A percentile compares a stretch with the other conserved stretches of the same genome.
Evolutionary conservation across 2,888 invertebrate genomes (phyloP).

Genomic region (Pocota personata): DNA sequence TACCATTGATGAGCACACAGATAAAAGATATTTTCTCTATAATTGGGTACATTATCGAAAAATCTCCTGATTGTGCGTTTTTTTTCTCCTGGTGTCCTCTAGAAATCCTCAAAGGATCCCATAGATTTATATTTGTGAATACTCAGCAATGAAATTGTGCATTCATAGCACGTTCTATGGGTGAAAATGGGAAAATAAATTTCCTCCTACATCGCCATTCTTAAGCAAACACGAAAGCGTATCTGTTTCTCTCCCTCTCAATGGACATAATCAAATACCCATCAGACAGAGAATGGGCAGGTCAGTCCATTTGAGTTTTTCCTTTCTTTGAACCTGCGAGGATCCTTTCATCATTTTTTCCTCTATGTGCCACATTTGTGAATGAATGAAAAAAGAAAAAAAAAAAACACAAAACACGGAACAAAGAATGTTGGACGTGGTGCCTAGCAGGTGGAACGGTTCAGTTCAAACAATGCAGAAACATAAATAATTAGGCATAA

Average conservation of each 20-base stretch:
- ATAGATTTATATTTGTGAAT: neutral
- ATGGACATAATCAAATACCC: slow-evolving; percentile 13
- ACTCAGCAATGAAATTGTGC: slow-evolving; percentile 17
- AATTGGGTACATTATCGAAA: slow-evolving; percentile 37
- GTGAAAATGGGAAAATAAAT: slow-evolving; percentile 44
- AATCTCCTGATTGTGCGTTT: slow-evolving; percentile 12
- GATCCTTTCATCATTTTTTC: neutral
- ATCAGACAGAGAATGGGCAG: neutral
- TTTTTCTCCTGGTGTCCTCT: neutral
- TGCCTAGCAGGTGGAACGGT: neutral
- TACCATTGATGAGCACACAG: slow-evolving; percentile 11
- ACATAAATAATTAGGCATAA: slow-evolving; percentile 7
- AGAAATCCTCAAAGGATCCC: neutral
- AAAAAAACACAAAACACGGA: neutral
- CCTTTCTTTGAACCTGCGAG: neutral
- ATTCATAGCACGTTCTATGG: slow-evolving; percentile 42
- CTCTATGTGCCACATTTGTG: neutral
- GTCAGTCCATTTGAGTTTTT: neutral
- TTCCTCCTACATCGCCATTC: neutral
- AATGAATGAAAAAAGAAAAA: neutral
- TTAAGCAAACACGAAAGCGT: neutral
- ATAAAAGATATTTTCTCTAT: slow-evolving; percentile 30
- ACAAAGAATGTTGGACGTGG: neutral
- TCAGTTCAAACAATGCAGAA: neutral
- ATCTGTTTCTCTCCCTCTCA: neutral